A percentile compares a stretch with the other conserved stretches of the same genome.
phyloP scores from a whole-genome alignment of 35 echinoderm and acorn worm species.

The Ophiothrix spiculata region DNA sequence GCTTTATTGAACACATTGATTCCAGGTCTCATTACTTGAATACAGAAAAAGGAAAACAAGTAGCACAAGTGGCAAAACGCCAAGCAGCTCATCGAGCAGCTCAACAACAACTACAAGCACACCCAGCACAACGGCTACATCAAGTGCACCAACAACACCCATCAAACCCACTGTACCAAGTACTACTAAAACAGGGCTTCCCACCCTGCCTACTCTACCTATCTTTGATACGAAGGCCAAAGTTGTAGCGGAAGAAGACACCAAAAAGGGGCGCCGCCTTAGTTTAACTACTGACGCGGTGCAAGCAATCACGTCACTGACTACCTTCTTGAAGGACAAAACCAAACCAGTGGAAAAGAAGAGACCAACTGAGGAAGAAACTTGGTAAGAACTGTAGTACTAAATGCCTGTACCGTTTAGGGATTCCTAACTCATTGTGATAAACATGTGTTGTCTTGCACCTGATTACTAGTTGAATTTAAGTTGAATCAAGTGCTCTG shows the following conservation, averaged over 20 bases:
- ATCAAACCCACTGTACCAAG: slow-evolving; percentile 21
- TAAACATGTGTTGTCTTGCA: too few relatives aligned
- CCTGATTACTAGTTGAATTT: too few relatives aligned
- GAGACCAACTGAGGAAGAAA: slow-evolving; percentile 23
- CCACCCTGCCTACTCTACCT: background rate
- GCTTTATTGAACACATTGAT: too few relatives aligned
- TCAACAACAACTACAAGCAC: background rate
- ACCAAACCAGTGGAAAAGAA: slow-evolving; percentile 30
- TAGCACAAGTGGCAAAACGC: background rate
- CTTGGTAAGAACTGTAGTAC: slow-evolving; percentile 13
- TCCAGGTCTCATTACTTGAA: slow-evolving; percentile 70
- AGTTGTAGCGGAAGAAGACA: slow-evolving; percentile 28
- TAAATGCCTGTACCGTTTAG: too few relatives aligned
- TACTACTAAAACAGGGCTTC: slow-evolving; percentile 13
- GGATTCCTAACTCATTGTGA: too few relatives aligned
- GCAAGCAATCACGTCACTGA: slow-evolving; percentile 76
- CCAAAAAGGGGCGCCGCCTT: slow-evolving; percentile 46
- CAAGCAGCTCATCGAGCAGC: background rate
- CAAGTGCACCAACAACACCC: background rate
- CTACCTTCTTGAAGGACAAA: slow-evolving; percentile 64
- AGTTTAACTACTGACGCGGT: slow-evolving; percentile 73
- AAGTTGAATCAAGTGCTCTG: too few relatives aligned
- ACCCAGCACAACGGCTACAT: background rate
- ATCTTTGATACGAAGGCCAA: background rate
- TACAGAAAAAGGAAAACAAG: slow-evolving; percentile 65